Percentiles rank a stretch among this genome's conserved stretches.
Conservation (phyloP, 2,113 vertebrate genomes). For the Erythrocercus mccallii region DNA sequence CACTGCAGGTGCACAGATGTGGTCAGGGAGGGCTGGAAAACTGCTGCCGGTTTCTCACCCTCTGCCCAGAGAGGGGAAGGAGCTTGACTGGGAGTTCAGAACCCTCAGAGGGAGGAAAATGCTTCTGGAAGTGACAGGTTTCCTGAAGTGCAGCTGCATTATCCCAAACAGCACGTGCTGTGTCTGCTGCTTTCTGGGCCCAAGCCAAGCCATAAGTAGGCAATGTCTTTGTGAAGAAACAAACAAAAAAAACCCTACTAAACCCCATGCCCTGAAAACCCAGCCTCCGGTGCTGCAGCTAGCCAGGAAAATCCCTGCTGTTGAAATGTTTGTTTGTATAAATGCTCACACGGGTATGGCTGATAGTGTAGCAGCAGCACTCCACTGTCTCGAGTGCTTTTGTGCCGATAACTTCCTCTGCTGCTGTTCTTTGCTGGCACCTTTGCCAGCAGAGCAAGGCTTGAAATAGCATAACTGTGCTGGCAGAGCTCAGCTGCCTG, state of each 20-base stretch:
- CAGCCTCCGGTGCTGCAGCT: neutral
- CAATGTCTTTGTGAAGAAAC: neutral
- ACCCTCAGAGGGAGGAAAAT: neutral
- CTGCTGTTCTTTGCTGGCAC: neutral
- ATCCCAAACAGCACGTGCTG: neutral
- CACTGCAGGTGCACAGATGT: fast-evolving
- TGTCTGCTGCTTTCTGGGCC: neutral
- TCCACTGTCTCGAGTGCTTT: neutral
- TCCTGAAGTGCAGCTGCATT: neutral
- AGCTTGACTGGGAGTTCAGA: neutral
- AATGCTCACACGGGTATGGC: neutral
- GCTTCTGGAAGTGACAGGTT: neutral
- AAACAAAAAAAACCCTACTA: neutral
- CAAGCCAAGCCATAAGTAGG: neutral
- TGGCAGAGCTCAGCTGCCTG: neutral
- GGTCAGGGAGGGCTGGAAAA: neutral
- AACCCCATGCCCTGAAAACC: neutral
- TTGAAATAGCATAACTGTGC: neutral
- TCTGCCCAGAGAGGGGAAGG: neutral
- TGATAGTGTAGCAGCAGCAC: neutral
- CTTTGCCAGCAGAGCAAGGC: neutral
- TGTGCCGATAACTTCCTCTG: neutral
- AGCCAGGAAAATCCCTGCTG: conserved; percentile 1
- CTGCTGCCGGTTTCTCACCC: neutral
- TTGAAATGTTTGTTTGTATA: neutral